phyloP scores from a whole-genome alignment of 1,140 invertebrate genomes.

The Meloidogyne hapla region DNA sequence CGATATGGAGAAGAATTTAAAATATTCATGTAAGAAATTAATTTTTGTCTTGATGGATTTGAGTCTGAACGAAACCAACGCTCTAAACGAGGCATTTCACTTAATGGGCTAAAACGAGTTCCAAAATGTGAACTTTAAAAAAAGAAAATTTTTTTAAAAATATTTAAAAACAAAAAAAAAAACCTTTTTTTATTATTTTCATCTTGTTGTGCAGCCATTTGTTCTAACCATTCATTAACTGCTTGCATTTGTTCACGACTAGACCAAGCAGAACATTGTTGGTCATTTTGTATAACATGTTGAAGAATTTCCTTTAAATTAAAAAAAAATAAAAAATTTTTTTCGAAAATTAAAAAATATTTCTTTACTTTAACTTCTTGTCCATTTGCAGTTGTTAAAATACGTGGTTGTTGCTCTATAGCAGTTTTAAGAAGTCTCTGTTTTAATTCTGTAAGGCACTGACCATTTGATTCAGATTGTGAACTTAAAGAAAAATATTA shows the following conservation, averaged over 20 bases:
- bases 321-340: neutral
- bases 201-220: slow-evolving; percentile 35
- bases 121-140: slow-evolving; percentile 43
- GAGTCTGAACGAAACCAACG: slow-evolving; percentile 60
- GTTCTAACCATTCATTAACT: slow-evolving; percentile 49
- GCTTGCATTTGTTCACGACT: slow-evolving; percentile 42
- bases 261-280: slow-evolving; percentile 23
- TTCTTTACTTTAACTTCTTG: slow-evolving; percentile 41
- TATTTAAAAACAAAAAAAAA: neutral
- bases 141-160: slow-evolving; percentile 2
- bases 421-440: slow-evolving; percentile 46
- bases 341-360: neutral
- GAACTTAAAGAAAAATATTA: slow-evolving; percentile 32
- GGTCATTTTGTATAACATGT: slow-evolving; percentile 36
- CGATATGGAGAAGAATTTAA: slow-evolving; percentile 51
- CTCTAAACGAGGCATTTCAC: slow-evolving; percentile 61
- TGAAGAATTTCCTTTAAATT: slow-evolving; percentile 22
- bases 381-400: slow-evolving; percentile 40
- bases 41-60: slow-evolving; percentile 54
- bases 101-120: slow-evolving; percentile 56
- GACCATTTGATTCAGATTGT: slow-evolving; percentile 40
- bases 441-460: slow-evolving; percentile 47
- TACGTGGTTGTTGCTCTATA: slow-evolving; percentile 43
- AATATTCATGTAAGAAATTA: slow-evolving; percentile 55
- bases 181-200: slow-evolving; percentile 38